These are phyloP conservation scores for Dipodomys ordii DNA, from an alignment of 2,113 vertebrate species.

Conservation along the genomic window DNA sequence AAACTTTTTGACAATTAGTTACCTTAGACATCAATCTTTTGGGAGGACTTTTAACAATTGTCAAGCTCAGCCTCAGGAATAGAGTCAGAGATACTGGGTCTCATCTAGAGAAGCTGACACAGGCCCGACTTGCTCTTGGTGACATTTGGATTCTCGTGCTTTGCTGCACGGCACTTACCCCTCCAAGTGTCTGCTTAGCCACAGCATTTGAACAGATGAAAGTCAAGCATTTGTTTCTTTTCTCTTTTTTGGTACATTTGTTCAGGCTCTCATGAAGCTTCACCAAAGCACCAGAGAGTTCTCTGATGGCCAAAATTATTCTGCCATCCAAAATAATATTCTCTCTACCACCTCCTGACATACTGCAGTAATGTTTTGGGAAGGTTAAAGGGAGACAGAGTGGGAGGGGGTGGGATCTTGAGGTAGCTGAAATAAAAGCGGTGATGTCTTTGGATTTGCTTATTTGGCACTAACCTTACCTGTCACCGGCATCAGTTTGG, in stretches of 20 bases:
- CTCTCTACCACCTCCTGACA: not conserved
- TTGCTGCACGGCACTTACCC: not conserved
- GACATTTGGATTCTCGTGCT: not conserved
- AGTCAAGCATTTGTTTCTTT: not conserved
- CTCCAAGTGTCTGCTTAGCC: not conserved
- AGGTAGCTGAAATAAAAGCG: not conserved
- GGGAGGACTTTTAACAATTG: not conserved
- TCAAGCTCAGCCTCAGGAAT: not conserved
- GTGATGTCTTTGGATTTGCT: not conserved
- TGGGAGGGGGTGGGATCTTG: not conserved
- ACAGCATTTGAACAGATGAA: not conserved
- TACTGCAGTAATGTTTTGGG: not conserved
- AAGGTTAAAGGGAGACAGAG: not conserved
- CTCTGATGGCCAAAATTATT: slow-evolving; percentile 35
- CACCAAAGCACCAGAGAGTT: not conserved
- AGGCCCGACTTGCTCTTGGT: not conserved
- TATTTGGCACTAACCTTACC: not conserved
- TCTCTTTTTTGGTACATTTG: not conserved
- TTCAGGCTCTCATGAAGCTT: not conserved
- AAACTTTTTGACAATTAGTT: slow-evolving; percentile 35
- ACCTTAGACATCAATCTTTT: not conserved
- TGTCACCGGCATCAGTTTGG: slow-evolving; percentile 21
- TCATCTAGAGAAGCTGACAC: not conserved
- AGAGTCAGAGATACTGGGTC: not conserved
- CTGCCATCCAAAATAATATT: slow-evolving; percentile 21